Base-by-base conservation (phyloP, 92 coral and sea anemone species). In the Actinernus sp. region DNA sequence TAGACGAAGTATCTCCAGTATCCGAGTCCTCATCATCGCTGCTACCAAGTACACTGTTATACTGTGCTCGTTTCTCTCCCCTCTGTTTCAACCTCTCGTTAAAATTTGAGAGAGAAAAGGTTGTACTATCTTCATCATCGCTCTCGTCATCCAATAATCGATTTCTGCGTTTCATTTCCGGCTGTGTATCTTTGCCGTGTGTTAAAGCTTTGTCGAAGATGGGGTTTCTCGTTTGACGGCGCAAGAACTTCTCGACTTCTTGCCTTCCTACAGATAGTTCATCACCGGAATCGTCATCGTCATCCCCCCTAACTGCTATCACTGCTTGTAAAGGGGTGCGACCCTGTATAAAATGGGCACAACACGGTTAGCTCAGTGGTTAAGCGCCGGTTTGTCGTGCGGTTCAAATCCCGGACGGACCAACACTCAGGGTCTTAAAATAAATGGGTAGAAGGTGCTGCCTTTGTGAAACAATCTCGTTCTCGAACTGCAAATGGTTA, bases 281-380 rank as follows among this genome's bases (percentile, higher is more conserved):
- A n/a, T 74, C 86, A n/a, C 53, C 43, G 0, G 78, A 56, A 29
- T 92, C 88, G 14, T 78, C 87, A 17, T 60, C 73, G 18, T 82
- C 79, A 18, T 70, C 97, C 36, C 58, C 38, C 36, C 43, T 78
- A 17, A 85, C 67, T 33, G 60, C 58, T 22, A 76, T 45, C 22
- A 93, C 87, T 9, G 79, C 79, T 64, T 87, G 97, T 58, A 95
- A 79, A 0, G 99, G 65, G 10, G 99, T 91, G 12, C 60, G 69
- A 4, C 93, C 96, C 98, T 92, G 23, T 29, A 37, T 70, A 36
- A 27, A 27, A 84, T n/a, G 2, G 49, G 31, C 19, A 26, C 26
- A 49, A 2, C 44, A 37, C 44, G 10, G n/a, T 37, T n/a, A 37
- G n/a, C n/a, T n/a, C n/a, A n/a, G n/a, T n/a, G n/a, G n/a, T n/a